Percentiles rank a stretch among this genome's conserved stretches.
Conservation (phyloP, 2,797 vertebrate genomes). For the Ctenopoma kingsleyae region DNA sequence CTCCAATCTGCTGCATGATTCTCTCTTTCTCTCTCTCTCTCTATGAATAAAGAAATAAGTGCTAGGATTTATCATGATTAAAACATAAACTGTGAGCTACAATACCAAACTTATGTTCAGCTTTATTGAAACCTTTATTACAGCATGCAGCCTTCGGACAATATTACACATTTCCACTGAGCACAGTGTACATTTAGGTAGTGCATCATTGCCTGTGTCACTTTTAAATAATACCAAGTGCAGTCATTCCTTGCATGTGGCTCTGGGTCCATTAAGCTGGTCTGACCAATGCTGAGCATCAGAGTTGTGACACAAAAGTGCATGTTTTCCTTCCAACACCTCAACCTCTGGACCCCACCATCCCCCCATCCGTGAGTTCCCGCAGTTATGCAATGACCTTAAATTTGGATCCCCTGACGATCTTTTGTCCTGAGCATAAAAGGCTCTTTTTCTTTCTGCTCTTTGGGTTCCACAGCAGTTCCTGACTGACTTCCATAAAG, state of each 20-base stretch:
- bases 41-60: constrained; percentile 4
- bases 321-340: constrained; percentile 43
- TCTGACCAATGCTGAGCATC: not conserved
- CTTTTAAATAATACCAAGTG: constrained; percentile 24
- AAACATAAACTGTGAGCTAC: constrained; percentile 31
- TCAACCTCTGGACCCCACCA: constrained; percentile 46
- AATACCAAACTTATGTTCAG: not conserved
- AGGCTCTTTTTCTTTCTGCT: constrained; percentile 66
- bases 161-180: constrained; percentile 24
- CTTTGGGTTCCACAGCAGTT: constrained; percentile 60
- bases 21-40: not conserved
- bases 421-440: constrained; percentile 78
- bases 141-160: not conserved
- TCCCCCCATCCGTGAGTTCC: constrained; percentile 49
- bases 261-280: constrained; percentile 5
- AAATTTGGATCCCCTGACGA: constrained; percentile 79
- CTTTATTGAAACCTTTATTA: constrained; percentile 15
- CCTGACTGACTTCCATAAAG: constrained; percentile 72
- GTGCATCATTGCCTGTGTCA: constrained; percentile 44
- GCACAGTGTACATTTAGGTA: constrained; percentile 19
- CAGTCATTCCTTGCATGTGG: not conserved
- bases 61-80: constrained; percentile 19
- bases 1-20: not conserved
- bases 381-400: constrained; percentile 80
- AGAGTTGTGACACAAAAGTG: not conserved